Evolutionary conservation across 2,888 invertebrate genomes (phyloP).

Genomic region (Tenodera sinensis): DNA sequence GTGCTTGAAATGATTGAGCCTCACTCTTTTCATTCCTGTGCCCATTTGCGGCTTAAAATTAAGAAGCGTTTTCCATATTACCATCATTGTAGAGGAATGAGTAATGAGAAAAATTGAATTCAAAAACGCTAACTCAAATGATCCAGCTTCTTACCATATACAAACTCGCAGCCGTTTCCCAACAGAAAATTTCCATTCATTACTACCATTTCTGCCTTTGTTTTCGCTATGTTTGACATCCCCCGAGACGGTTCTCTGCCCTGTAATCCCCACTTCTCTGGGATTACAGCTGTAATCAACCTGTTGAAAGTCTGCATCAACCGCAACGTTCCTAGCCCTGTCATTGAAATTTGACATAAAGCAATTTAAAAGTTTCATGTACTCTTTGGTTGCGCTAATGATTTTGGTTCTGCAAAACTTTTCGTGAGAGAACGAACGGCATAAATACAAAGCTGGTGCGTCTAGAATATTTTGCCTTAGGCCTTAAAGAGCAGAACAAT

Average conservation of each 20-base stretch:
- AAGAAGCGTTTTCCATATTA: too few relatives aligned
- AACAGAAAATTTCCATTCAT: neutral
- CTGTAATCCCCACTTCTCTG: neutral
- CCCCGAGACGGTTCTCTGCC: neutral
- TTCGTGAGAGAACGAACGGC: neutral
- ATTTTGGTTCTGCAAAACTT: neutral
- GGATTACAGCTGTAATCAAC: neutral
- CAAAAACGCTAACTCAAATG: neutral
- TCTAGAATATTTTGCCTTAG: neutral
- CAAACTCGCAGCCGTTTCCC: neutral
- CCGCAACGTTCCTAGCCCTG: neutral
- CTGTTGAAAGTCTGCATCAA: neutral
- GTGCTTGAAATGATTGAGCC: too few relatives aligned
- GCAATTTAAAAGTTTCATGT: constrained; percentile 12
- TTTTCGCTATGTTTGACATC: neutral
- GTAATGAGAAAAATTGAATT: neutral
- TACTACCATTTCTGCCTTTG: neutral
- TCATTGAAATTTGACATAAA: constrained; percentile 7
- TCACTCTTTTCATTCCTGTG: too few relatives aligned
- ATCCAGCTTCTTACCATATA: neutral
- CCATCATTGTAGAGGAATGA: neutral
- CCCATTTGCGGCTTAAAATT: too few relatives aligned
- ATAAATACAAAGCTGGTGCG: neutral
- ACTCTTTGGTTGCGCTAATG: neutral
- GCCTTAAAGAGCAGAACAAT: too few relatives aligned